Conservation (phyloP, 2,888 invertebrate genomes). For the Aproaerema taeniolella region DNA sequence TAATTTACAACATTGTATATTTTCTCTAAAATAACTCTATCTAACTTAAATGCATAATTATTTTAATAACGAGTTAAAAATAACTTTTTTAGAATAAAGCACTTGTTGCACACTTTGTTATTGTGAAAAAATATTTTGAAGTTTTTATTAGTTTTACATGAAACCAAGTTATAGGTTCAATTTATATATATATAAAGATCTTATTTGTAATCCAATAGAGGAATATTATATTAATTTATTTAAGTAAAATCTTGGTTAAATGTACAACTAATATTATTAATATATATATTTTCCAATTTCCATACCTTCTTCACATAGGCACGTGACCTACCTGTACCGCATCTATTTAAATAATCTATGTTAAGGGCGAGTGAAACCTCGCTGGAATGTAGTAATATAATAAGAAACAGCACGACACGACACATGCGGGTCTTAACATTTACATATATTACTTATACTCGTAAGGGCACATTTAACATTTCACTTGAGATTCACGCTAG, state of each 20-base stretch:
- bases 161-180: too few relatives aligned
- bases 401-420: too few relatives aligned
- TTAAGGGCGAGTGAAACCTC: neutral
- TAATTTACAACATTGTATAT: constrained; percentile 32
- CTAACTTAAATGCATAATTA: constrained; percentile 29
- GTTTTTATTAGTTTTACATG: neutral
- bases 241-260: too few relatives aligned
- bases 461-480: constrained; percentile 31
- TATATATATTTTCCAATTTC: too few relatives aligned
- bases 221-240: too few relatives aligned
- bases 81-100: constrained; percentile 1
- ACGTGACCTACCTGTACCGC: too few relatives aligned
- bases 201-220: too few relatives aligned
- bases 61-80: constrained; percentile 22
- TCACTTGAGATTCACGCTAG: constrained; percentile 34
- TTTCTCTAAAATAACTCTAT: constrained; percentile 26
- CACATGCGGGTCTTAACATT: constrained; percentile 11
- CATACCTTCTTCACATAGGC: too few relatives aligned
- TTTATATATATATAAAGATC: too few relatives aligned
- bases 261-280: too few relatives aligned
- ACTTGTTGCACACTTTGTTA: constrained; percentile 1
- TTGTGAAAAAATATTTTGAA: constrained; percentile 9
- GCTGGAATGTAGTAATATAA: constrained; percentile 5
- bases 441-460: constrained; percentile 21
- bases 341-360: too few relatives aligned